phyloP scores from a whole-genome alignment of 2,888 invertebrate genomes.

The Acrobasis repandana region DNA sequence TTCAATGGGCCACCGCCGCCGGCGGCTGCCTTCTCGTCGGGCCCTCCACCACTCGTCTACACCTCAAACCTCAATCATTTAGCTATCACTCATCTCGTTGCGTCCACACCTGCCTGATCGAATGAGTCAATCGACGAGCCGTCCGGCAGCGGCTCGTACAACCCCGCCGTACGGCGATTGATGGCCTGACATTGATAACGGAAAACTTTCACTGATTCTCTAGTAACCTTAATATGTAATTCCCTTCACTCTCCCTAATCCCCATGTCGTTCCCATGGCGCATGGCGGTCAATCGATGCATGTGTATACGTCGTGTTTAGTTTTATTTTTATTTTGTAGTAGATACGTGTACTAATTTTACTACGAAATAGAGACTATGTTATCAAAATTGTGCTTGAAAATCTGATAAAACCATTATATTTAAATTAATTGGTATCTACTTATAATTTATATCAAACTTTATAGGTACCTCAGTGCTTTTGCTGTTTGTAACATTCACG shows the following conservation, averaged over 20 bases:
- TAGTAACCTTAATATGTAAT: slow-evolving; percentile 20
- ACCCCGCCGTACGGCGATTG: slow-evolving; percentile 4
- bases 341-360: too few species aligned
- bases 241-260: slow-evolving; percentile 19
- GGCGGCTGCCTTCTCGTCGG: slow-evolving; percentile 30
- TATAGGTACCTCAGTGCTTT: too few species aligned
- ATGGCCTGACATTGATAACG: slow-evolving; percentile 16
- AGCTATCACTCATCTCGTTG: slow-evolving; percentile 49
- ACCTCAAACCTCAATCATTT: slow-evolving; percentile 52
- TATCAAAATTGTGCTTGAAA: too few species aligned
- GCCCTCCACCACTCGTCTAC: slow-evolving; percentile 36
- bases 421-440: too few species aligned
- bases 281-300: slow-evolving; percentile 14
- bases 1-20: slow-evolving; percentile 47
- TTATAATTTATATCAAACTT: too few species aligned
- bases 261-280: slow-evolving; percentile 11
- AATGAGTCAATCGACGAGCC: slow-evolving; percentile 37
- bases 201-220: slow-evolving; percentile 21
- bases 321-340: neutral
- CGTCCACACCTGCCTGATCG: slow-evolving; percentile 41
- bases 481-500: too few species aligned
- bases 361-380: too few species aligned
- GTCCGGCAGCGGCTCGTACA: slow-evolving; percentile 33
- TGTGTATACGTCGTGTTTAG: neutral
- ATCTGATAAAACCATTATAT: too few species aligned